Conservation (phyloP, 1,140 invertebrate species). For the Himalopsyche phryganea region DNA sequence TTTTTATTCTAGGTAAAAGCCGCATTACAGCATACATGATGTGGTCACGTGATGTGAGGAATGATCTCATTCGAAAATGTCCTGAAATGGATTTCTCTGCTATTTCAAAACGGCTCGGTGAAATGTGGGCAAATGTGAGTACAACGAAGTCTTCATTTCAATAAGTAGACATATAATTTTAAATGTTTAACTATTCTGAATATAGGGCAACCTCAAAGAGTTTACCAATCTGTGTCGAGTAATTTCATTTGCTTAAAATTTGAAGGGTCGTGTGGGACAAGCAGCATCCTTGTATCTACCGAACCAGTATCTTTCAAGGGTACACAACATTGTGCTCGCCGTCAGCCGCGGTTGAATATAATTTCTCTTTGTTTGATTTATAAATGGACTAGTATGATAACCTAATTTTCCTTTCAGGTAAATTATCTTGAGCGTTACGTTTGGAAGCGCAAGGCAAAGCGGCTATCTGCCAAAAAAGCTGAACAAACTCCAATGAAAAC, state of each 20-base stretch:
- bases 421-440: conserved; percentile 55
- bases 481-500: neutral
- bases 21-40: conserved; percentile 86
- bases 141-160: neutral
- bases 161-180: too few species aligned
- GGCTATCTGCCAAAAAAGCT: conserved; percentile 17
- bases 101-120: conserved; percentile 75
- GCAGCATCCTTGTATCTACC: too few species aligned
- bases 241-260: neutral
- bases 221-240: neutral
- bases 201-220: too few species aligned
- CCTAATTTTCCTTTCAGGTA: too few species aligned
- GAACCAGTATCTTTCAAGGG: too few species aligned
- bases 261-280: too few species aligned
- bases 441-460: conserved; percentile 73
- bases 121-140: conserved; percentile 77
- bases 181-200: too few species aligned
- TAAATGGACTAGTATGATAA: too few species aligned
- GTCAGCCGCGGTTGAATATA: too few species aligned
- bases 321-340: too few species aligned
- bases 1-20: conserved; percentile 60
- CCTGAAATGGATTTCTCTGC: conserved; percentile 79
- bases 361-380: too few species aligned
- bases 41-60: conserved; percentile 78
- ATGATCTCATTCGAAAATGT: conserved; percentile 65